phyloP scores from a whole-genome alignment of 2,113 vertebrate species.

The Hemiprocne comata region DNA sequence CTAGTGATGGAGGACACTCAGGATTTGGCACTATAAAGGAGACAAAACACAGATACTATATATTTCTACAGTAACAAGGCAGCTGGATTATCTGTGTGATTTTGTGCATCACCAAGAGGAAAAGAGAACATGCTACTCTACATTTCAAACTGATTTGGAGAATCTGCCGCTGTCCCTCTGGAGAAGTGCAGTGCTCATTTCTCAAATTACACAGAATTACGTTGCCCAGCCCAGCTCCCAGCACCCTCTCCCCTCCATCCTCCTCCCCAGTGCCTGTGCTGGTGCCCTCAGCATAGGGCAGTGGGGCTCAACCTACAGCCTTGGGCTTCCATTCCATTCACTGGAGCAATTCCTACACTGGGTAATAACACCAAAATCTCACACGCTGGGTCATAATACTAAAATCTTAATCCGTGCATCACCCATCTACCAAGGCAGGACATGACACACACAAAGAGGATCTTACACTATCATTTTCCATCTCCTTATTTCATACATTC shows the following conservation, averaged over 20 bases:
- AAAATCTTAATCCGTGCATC: not conserved
- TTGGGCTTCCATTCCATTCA: not conserved
- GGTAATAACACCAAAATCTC: not conserved
- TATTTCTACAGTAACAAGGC: not conserved
- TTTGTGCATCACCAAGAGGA: not conserved
- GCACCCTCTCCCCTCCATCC: not conserved
- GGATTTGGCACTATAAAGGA: not conserved
- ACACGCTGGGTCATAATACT: not conserved
- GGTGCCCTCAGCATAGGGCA: not conserved
- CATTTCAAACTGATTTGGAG: not conserved
- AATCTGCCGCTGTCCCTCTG: not conserved
- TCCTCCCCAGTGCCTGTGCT: not conserved
- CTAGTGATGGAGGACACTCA: accelerated
- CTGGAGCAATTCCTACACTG: not conserved
- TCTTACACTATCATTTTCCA: not conserved
- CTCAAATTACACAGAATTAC: not conserved
- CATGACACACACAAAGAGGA: not conserved
- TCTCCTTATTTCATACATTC: not conserved
- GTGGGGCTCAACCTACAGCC: not conserved
- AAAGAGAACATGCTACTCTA: not conserved
- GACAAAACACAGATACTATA: not conserved
- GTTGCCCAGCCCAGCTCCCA: not conserved
- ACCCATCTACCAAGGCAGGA: not conserved
- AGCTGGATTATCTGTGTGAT: not conserved
- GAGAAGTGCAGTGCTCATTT: not conserved